Conservation (phyloP, 2,113 vertebrate genomes). For the Melanerpes formicivorus region DNA sequence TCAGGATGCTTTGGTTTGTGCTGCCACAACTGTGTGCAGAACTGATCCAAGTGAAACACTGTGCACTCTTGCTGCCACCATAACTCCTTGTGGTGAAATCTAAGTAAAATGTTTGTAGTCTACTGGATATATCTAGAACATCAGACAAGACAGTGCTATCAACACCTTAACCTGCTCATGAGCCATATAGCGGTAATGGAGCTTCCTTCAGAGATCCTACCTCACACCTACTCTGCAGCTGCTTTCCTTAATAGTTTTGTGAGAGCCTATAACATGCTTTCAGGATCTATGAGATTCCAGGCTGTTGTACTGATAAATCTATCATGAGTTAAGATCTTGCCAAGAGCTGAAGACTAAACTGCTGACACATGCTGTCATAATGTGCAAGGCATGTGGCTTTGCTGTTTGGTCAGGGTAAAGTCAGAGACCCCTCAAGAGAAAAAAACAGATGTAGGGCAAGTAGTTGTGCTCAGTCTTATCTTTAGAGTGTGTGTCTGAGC, state of each 20-base stretch:
- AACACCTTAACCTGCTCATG: not conserved
- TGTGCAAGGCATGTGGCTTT: not conserved
- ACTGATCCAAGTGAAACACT: not conserved
- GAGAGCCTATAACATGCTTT: not conserved
- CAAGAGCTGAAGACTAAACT: not conserved
- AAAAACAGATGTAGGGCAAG: not conserved
- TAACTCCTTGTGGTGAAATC: constrained; percentile 15
- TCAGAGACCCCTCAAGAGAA: not conserved
- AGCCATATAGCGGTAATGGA: not conserved
- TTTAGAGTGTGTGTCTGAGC: not conserved
- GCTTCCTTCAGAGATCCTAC: not conserved
- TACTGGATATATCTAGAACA: not conserved
- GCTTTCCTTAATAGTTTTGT: not conserved
- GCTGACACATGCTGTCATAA: not conserved
- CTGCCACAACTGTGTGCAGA: not conserved
- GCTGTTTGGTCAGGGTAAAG: not conserved
- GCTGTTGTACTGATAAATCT: not conserved
- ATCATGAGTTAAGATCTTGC: not conserved
- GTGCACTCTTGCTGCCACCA: not conserved
- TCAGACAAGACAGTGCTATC: not conserved
- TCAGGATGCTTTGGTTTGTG: not conserved
- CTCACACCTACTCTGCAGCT: not conserved
- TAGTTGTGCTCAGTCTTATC: not conserved
- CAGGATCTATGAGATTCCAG: not conserved
- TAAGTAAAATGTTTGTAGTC: not conserved